A percentile compares a stretch with the other conserved stretches of the same genome.
Conservation (phyloP, 2,113 vertebrate species). For the Anolis sagrei region DNA sequence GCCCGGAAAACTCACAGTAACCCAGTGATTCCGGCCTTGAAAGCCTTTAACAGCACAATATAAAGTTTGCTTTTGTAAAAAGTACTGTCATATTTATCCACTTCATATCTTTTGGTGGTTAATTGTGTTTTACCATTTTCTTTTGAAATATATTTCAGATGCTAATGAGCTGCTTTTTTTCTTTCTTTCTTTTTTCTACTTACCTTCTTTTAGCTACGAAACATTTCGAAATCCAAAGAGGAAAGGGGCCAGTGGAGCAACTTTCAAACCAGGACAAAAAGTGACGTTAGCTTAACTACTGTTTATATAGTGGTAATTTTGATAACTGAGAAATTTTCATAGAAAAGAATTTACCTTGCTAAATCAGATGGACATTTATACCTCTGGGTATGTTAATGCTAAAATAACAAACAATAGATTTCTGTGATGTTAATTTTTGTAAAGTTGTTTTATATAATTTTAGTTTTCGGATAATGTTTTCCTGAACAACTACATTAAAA, state of each 20-base stretch:
- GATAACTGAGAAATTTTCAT: constrained; percentile 46
- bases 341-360: constrained; percentile 56
- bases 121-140: constrained; percentile 7
- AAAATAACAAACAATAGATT: constrained; percentile 53
- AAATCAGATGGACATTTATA: constrained; percentile 65
- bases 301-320: constrained; percentile 20
- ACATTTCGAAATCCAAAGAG: constrained; percentile 83
- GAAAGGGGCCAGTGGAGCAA: constrained; percentile 72
- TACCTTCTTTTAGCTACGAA: constrained; percentile 82
- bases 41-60: too few species aligned
- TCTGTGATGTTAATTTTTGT: constrained; percentile 57
- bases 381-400: constrained; percentile 55
- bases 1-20: too few species aligned
- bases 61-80: not conserved
- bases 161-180: constrained; percentile 17
- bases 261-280: constrained; percentile 86
- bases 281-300: constrained; percentile 88
- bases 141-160: not conserved
- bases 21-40: too few species aligned
- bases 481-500: constrained; percentile 64
- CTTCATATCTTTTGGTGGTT: not conserved
- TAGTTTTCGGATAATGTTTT: constrained; percentile 65
- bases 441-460: constrained; percentile 61
- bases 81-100: not conserved
- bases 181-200: constrained; percentile 14